Evolutionary conservation across 1,140 invertebrate species (phyloP).

Genomic region (Drosophila orosa): DNA sequence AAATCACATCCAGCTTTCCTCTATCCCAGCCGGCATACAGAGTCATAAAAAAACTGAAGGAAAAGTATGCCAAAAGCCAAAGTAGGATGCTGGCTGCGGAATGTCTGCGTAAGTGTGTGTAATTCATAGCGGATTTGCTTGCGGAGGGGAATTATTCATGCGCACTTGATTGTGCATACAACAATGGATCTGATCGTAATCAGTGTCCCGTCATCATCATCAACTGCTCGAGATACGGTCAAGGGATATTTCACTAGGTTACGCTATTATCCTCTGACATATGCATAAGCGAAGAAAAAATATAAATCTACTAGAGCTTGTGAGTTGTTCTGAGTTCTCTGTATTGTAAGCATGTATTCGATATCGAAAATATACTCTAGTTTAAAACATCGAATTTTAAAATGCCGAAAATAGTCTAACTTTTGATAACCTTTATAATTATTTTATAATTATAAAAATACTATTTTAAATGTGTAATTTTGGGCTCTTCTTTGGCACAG

Average conservation of each 20-base stretch:
- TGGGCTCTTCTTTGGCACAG: background rate
- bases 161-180: slow-evolving; percentile 58
- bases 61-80: slow-evolving; percentile 50
- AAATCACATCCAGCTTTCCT: slow-evolving; percentile 54
- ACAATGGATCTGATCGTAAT: slow-evolving; percentile 46
- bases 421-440: background rate
- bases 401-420: background rate
- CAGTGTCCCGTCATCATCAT: slow-evolving; percentile 42
- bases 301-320: background rate
- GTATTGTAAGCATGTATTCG: no score
- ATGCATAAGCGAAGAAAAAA: background rate
- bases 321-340: background rate
- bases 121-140: slow-evolving; percentile 62
- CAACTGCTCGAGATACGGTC: slow-evolving; percentile 13
- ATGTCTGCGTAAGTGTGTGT: slow-evolving; percentile 46
- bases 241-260: slow-evolving; percentile 10
- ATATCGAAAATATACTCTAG: background rate
- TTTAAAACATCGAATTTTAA: background rate
- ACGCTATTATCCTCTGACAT: slow-evolving; percentile 9
- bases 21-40: slow-evolving; percentile 8
- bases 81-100: slow-evolving; percentile 38
- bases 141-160: slow-evolving; percentile 58
- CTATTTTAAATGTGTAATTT: background rate
- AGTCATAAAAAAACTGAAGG: slow-evolving; percentile 55
- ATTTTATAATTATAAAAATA: background rate